A percentile compares a stretch with the other conserved stretches of the same genome.
Evolutionary conservation across 2,888 invertebrate genomes (phyloP).

Genomic region (Lissocephala sabroskyi): DNA sequence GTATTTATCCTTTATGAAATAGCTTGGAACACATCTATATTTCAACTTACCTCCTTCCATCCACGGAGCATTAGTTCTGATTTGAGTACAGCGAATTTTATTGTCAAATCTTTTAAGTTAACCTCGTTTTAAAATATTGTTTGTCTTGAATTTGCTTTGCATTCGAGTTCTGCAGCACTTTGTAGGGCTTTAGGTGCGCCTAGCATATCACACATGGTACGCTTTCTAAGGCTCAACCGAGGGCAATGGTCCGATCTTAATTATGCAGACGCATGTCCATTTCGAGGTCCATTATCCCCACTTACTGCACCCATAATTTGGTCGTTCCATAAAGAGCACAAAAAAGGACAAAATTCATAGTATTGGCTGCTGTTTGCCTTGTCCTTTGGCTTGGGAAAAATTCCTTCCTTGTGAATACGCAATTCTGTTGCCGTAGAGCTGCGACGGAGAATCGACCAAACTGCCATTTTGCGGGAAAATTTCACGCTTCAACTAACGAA

Average conservation of each 20-base stretch:
- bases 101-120: no score
- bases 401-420: constrained; percentile 17
- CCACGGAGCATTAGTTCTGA: no score
- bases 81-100: no score
- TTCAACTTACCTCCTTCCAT: no score
- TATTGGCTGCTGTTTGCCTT: constrained; percentile 18
- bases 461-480: constrained; percentile 19
- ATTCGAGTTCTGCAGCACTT: no score
- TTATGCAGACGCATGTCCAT: constrained; percentile 46
- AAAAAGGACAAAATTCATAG: constrained; percentile 10
- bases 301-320: constrained; percentile 1
- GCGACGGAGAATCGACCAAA: no score
- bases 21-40: no score
- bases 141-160: no score
- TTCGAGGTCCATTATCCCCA: constrained; percentile 23
- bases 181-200: no score
- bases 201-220: constrained; percentile 4
- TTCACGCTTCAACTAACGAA: constrained; percentile 26
- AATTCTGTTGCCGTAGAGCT: constrained; percentile 7
- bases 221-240: constrained; percentile 44
- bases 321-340: background rate
- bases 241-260: constrained; percentile 17
- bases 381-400: constrained; percentile 2
- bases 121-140: no score
- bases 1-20: no score